phyloP scores from a whole-genome alignment of 2,888 invertebrate species.

The Cinara cedri region DNA sequence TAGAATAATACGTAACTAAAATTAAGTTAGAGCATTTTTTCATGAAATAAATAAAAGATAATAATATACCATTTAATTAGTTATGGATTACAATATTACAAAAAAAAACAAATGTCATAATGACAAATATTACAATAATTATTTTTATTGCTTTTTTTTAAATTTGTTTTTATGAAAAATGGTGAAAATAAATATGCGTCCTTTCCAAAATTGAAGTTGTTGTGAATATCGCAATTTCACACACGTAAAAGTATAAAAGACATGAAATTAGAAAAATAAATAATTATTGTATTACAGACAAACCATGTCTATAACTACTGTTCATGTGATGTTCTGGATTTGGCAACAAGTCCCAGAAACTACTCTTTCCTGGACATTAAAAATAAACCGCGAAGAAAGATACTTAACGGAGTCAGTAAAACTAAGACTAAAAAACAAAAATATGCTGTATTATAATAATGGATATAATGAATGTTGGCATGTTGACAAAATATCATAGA shows the following conservation, averaged over 20 bases:
- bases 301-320: neutral
- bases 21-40: neutral
- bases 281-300: neutral
- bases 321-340: slow-evolving; percentile 28
- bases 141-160: no score
- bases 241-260: neutral
- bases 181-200: neutral
- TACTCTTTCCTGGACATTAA: slow-evolving; percentile 38
- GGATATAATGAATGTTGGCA: slow-evolving; percentile 31
- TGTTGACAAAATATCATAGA: slow-evolving; percentile 44
- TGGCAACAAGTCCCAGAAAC: slow-evolving; percentile 37
- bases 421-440: slow-evolving; percentile 32
- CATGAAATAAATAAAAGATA: neutral
- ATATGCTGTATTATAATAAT: slow-evolving; percentile 22
- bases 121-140: no score
- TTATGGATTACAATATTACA: neutral
- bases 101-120: no score
- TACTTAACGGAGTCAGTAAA: slow-evolving; percentile 32
- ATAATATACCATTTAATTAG: neutral
- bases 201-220: neutral
- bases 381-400: slow-evolving; percentile 47
- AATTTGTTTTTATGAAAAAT: no score
- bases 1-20: neutral
- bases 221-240: neutral
- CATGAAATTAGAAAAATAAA: neutral